Conservation (phyloP, 1,140 invertebrate species). For the Cryptotermes secundus region DNA sequence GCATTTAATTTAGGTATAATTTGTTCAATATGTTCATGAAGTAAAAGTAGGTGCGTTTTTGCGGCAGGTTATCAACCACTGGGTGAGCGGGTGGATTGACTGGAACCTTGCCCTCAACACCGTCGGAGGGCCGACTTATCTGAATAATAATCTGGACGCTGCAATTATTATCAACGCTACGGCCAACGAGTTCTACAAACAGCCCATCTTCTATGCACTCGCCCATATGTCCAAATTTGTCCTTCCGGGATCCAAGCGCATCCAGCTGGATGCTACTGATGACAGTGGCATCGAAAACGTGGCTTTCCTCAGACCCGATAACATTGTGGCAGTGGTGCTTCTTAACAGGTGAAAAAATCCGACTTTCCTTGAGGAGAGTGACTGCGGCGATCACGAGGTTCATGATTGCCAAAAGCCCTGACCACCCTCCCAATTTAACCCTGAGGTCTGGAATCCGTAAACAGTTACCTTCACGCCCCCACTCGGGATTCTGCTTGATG, state of each 20-base stretch:
- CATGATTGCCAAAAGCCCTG: no score
- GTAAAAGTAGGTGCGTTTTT: background rate
- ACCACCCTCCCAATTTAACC: no score
- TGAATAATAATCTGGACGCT: conserved; percentile 58
- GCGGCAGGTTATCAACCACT: conserved; percentile 52
- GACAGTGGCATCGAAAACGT: conserved; percentile 39
- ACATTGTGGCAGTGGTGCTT: conserved; percentile 46
- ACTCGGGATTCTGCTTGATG: no score
- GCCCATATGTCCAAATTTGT: conserved; percentile 29
- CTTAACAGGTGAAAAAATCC: conserved; percentile 52
- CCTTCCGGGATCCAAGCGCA: conserved; percentile 15
- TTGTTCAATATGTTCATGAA: no score
- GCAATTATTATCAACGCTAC: conserved; percentile 58
- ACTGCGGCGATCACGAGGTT: no score
- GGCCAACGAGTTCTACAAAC: conserved; percentile 59
- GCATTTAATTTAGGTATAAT: no score
- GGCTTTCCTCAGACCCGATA: conserved; percentile 48
- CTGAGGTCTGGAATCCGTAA: no score
- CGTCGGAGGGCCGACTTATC: conserved; percentile 63
- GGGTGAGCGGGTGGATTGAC: conserved; percentile 62
- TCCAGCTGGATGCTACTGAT: background rate
- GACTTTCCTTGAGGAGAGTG: no score
- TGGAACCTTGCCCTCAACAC: conserved; percentile 64
- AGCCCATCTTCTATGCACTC: conserved; percentile 49
- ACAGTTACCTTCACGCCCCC: no score